phyloP scores from a whole-genome alignment of 2,113 vertebrate genomes.

The Zosterops pallidus region DNA sequence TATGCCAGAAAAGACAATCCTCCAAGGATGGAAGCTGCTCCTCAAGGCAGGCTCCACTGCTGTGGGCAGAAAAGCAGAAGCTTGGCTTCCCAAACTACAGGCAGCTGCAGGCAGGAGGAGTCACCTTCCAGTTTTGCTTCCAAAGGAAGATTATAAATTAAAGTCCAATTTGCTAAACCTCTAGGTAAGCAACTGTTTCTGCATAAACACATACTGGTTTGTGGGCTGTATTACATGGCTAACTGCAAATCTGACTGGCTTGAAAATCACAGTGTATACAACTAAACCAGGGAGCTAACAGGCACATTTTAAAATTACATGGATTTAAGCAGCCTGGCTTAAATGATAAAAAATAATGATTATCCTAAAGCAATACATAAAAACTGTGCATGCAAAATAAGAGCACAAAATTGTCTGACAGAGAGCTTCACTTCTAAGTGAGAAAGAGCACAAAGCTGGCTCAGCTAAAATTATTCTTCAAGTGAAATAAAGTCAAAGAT shows the following conservation, averaged over 20 bases:
- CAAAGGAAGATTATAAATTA: constrained; percentile 24
- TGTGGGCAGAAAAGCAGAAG: neutral
- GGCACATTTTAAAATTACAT: neutral
- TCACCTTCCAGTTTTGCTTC: constrained; percentile 30
- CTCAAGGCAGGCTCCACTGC: neutral
- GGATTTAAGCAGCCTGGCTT: neutral
- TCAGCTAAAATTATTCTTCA: constrained; percentile 24
- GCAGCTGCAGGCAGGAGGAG: constrained; percentile 10
- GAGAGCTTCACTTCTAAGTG: neutral
- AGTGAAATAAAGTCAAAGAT: neutral
- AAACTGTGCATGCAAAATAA: neutral
- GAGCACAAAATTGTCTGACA: neutral
- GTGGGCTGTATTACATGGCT: constrained; percentile 14
- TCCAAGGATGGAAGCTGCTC: neutral
- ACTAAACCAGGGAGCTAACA: neutral
- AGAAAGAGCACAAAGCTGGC: neutral
- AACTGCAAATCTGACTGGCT: constrained; percentile 17
- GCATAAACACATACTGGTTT: constrained; percentile 37
- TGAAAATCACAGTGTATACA: constrained; percentile 9
- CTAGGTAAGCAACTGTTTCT: constrained; percentile 49
- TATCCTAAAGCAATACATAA: constrained; percentile 9
- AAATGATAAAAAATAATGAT: constrained; percentile 7
- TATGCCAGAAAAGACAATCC: neutral
- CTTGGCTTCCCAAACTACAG: neutral
- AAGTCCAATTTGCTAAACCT: constrained; percentile 37